A percentile compares a stretch with the other conserved stretches of the same genome.
Conservation (phyloP, 2,797 vertebrate species). For the Telmatherina bonti region DNA sequence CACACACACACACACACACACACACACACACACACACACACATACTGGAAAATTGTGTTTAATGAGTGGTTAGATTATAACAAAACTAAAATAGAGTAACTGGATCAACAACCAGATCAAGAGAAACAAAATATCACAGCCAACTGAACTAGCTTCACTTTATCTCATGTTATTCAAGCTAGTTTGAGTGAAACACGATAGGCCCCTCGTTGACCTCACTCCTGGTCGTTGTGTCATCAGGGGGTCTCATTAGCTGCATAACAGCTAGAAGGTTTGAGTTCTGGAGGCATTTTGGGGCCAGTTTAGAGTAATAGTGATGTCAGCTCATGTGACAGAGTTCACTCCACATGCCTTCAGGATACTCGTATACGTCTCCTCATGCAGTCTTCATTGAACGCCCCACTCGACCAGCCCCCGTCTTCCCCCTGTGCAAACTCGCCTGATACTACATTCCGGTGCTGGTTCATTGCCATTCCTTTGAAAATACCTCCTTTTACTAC, state of each 20-base stretch:
- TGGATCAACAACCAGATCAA: background rate
- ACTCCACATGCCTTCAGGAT: constrained; percentile 44
- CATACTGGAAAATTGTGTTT: constrained; percentile 2
- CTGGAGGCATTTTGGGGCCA: constrained; percentile 46
- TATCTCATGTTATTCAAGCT: background rate
- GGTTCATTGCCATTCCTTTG: constrained; percentile 61
- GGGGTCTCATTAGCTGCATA: constrained; percentile 43
- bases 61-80: constrained; percentile 1
- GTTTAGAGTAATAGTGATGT: constrained; percentile 38
- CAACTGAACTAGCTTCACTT: constrained; percentile 1
- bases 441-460: constrained; percentile 62
- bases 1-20: too few species aligned
- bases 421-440: constrained; percentile 50
- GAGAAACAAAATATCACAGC: background rate
- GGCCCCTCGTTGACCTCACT: constrained; percentile 22
- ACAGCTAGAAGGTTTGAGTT: constrained; percentile 26
- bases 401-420: constrained; percentile 12
- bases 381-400: constrained; percentile 43
- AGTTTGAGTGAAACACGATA: constrained; percentile 27
- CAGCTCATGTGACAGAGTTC: constrained; percentile 43
- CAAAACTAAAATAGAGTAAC: background rate
- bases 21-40: constrained; percentile 29
- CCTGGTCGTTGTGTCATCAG: constrained; percentile 19
- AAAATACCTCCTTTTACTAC: constrained; percentile 52
- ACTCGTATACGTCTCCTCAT: constrained; percentile 29